These are phyloP conservation scores for Agraylea sexmaculata DNA, from an alignment of 1,140 invertebrate genomes.

Conservation along the genomic window DNA sequence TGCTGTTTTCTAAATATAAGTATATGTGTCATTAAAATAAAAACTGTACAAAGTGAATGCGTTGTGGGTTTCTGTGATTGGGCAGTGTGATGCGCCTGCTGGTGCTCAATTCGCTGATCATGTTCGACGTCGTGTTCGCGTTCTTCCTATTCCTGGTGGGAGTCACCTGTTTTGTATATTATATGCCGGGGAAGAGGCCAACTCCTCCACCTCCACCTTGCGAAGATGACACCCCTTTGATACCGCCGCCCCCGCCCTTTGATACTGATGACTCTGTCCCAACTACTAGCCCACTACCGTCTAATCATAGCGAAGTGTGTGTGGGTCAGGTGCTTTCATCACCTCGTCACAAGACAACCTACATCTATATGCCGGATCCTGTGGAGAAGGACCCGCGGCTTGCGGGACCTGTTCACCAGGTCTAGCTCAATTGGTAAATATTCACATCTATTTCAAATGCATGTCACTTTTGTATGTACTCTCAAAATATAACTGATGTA, in stretches of 20 bases:
- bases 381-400: slow-evolving; percentile 29
- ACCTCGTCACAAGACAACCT: slow-evolving; percentile 28
- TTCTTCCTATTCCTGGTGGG: slow-evolving; percentile 73
- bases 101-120: slow-evolving; percentile 72
- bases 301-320: too few relatives aligned
- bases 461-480: too few relatives aligned
- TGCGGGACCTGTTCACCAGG: slow-evolving; percentile 36
- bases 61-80: too few relatives aligned
- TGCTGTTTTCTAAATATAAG: too few relatives aligned
- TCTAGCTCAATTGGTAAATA: slow-evolving; percentile 25
- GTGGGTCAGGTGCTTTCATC: too few relatives aligned
- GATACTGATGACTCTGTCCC: slow-evolving; percentile 30
- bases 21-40: too few relatives aligned
- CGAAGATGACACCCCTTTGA: slow-evolving; percentile 35
- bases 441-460: not conserved
- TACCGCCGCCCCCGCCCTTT: slow-evolving; percentile 37
- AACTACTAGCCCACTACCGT: too few relatives aligned
- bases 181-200: slow-evolving; percentile 45
- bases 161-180: slow-evolving; percentile 68
- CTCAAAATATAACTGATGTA: too few relatives aligned
- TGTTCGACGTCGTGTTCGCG: slow-evolving; percentile 76
- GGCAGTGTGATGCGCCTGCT: slow-evolving; percentile 57
- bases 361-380: slow-evolving; percentile 34
- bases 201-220: slow-evolving; percentile 27
- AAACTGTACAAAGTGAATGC: too few relatives aligned